These are phyloP conservation scores for Plemyria rubiginata DNA, from an alignment of 2,888 invertebrate genomes.

Conservation along the genomic window DNA sequence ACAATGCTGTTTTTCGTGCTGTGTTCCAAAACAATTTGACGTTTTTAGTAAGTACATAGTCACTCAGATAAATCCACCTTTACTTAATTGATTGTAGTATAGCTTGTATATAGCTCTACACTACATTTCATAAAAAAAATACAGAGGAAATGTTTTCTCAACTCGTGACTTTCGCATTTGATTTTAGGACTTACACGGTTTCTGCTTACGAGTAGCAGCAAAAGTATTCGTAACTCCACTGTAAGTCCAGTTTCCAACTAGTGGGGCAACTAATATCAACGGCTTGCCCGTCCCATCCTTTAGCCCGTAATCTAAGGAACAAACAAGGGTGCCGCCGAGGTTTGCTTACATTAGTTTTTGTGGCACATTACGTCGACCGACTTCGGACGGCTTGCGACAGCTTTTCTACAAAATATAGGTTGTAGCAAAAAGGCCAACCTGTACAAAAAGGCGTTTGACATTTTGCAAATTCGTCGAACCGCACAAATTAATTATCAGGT, in stretches of 20 bases:
- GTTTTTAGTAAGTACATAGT: no score
- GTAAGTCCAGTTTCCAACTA: slow-evolving; percentile 25
- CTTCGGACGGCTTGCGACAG: slow-evolving; percentile 15
- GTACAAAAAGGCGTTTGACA: slow-evolving; percentile 25
- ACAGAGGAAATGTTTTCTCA: background rate
- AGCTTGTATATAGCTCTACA: no score
- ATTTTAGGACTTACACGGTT: background rate
- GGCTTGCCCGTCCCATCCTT: slow-evolving; percentile 50
- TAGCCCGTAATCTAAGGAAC: slow-evolving; percentile 62
- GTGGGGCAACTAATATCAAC: slow-evolving; percentile 20
- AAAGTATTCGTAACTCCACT: slow-evolving; percentile 1
- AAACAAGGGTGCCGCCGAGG: slow-evolving; percentile 62
- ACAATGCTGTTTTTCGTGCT: no score
- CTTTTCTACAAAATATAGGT: slow-evolving; percentile 28
- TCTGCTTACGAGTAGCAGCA: slow-evolving; percentile 11
- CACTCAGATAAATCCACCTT: no score
- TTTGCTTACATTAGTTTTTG: slow-evolving; percentile 58
- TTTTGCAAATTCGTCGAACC: slow-evolving; percentile 24
- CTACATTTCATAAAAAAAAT: background rate
- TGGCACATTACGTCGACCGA: slow-evolving; percentile 40
- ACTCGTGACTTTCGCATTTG: background rate
- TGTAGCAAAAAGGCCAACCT: slow-evolving; percentile 30
- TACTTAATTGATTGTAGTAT: no score
- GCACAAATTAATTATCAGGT: slow-evolving; percentile 11
- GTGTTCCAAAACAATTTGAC: no score